Conservation (phyloP, 2,888 invertebrate genomes). For the Cheilosia variabilis region DNA sequence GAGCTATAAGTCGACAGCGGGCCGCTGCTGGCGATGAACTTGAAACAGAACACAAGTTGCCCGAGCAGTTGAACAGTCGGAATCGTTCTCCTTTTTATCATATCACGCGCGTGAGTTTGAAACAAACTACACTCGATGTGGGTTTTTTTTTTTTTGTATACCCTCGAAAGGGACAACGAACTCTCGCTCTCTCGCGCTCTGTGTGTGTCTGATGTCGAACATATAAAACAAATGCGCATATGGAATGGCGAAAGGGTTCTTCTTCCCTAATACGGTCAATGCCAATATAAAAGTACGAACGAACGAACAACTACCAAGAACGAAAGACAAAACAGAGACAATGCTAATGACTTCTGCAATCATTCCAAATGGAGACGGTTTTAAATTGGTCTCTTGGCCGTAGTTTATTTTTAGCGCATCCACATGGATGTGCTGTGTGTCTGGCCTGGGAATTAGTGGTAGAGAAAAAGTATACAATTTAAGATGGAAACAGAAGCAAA, state of each 20-base stretch:
- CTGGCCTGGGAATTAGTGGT: slow-evolving; percentile 1
- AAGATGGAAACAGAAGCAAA: not conserved
- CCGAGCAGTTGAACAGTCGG: not conserved
- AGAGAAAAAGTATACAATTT: not conserved
- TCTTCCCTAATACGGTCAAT: slow-evolving; percentile 17
- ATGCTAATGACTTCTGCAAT: slow-evolving; percentile 51
- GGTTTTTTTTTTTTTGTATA: not conserved
- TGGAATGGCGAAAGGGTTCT: not conserved
- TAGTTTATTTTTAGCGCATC: slow-evolving; percentile 13
- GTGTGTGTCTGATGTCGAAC: slow-evolving; percentile 3
- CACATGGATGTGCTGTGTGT: slow-evolving; percentile 13
- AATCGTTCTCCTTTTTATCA: slow-evolving; percentile 30
- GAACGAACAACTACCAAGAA: not conserved
- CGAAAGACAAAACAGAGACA: slow-evolving; percentile 20
- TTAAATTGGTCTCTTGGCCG: slow-evolving; percentile 21
- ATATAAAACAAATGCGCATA: not conserved
- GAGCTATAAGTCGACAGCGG: slow-evolving; percentile 11
- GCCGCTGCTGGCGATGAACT: slow-evolving; percentile 35
- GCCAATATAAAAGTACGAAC: not conserved
- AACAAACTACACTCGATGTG: not conserved
- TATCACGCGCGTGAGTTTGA: slow-evolving; percentile 27
- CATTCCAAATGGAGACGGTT: slow-evolving; percentile 25
- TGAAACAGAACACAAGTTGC: slow-evolving; percentile 5
- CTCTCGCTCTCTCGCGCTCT: not conserved
- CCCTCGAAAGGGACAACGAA: slow-evolving; percentile 13